Percentiles rank a stretch among this genome's conserved stretches.
These are phyloP conservation scores for Sebastes iracundus DNA, from an alignment of 2,797 vertebrate species.

Conservation along the genomic window DNA sequence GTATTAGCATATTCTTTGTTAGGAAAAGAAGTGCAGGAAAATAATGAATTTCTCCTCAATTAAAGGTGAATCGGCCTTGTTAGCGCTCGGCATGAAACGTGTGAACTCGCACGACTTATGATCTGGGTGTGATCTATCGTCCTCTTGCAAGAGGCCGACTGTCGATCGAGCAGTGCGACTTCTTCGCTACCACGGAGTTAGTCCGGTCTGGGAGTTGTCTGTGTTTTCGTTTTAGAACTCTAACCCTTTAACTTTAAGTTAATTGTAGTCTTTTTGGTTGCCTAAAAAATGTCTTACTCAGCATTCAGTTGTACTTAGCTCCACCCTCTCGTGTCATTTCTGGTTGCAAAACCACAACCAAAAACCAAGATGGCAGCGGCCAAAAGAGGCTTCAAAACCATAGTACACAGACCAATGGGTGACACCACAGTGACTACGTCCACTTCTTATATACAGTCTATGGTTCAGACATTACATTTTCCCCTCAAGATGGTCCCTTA, in stretches of 20 bases:
- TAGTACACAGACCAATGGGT: no score
- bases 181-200: not conserved
- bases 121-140: not conserved
- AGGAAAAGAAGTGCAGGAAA: not conserved
- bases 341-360: no score
- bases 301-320: no score
- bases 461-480: not conserved
- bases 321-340: no score
- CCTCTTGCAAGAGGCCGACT: not conserved
- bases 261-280: no score
- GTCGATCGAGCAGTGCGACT: not conserved
- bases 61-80: not conserved
- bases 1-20: slow-evolving; percentile 25
- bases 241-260: no score
- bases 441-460: not conserved
- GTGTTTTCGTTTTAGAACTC: no score
- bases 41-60: slow-evolving; percentile 16
- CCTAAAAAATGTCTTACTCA: no score
- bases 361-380: no score
- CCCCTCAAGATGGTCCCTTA: not conserved
- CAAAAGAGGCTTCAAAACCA: no score
- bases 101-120: not conserved
- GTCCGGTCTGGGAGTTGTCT: no score
- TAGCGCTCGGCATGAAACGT: not conserved
- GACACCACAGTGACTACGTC: no score